These are phyloP conservation scores for Danionella dracula DNA, from an alignment of 2,797 vertebrate species.

Conservation along the genomic window DNA sequence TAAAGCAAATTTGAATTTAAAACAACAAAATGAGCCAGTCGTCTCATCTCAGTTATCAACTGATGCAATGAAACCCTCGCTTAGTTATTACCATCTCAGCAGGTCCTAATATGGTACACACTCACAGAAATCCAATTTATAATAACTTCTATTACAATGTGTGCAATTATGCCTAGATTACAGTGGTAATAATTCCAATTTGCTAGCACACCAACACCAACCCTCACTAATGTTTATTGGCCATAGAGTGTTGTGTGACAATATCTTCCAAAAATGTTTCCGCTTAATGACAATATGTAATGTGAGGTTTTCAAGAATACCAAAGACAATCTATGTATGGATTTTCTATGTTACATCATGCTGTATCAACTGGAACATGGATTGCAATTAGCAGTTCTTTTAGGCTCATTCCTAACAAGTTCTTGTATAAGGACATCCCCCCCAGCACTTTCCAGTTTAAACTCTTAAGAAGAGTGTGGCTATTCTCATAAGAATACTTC, in stretches of 20 bases:
- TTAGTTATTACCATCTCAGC: conserved; percentile 25
- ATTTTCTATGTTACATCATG: conserved; percentile 23
- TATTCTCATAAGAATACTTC: conserved; percentile 41
- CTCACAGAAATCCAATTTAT: conserved; percentile 27
- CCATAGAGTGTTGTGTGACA: conserved; percentile 17
- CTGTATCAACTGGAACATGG: conserved; percentile 4
- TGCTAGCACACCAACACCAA: conserved; percentile 19
- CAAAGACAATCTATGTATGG: background rate
- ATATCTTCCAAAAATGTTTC: conserved; percentile 34
- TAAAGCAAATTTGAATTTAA: background rate
- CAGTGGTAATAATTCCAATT: conserved; percentile 24
- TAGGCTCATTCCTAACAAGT: no score
- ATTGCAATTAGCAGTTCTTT: background rate
- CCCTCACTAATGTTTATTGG: conserved; percentile 38
- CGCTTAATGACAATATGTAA: background rate
- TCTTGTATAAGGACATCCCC: no score
- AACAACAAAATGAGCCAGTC: conserved; percentile 43
- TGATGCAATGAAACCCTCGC: conserved; percentile 30
- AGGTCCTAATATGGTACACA: conserved; percentile 19
- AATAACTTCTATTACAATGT: conserved; percentile 9
- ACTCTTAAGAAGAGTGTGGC: conserved; percentile 55
- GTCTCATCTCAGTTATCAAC: conserved; percentile 34
- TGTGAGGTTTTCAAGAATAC: conserved; percentile 7
- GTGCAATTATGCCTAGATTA: conserved; percentile 28
- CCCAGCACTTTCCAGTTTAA: conserved; percentile 67